These are phyloP conservation scores for Pteria penguin DNA, from an alignment of 2,888 invertebrate species.

Conservation along the genomic window DNA sequence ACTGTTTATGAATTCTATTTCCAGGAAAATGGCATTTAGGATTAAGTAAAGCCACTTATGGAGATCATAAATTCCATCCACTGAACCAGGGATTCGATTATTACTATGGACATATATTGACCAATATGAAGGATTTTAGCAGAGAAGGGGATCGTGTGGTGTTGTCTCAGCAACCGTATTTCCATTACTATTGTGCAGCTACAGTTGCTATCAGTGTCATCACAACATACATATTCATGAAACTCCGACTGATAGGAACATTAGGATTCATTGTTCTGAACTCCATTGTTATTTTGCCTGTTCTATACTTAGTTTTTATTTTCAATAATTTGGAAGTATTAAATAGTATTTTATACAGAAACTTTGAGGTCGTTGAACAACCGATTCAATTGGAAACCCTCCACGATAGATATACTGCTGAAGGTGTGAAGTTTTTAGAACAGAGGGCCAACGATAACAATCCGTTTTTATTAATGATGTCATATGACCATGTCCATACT, in stretches of 20 bases:
- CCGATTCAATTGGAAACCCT: slow-evolving; percentile 71
- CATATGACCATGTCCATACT: slow-evolving; percentile 85
- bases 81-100: slow-evolving; percentile 80
- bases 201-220: slow-evolving; percentile 41
- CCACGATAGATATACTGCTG: slow-evolving; percentile 55
- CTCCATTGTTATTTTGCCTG: slow-evolving; percentile 35
- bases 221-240: slow-evolving; percentile 43
- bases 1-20: slow-evolving; percentile 13
- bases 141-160: slow-evolving; percentile 53
- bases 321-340: slow-evolving; percentile 58
- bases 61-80: slow-evolving; percentile 77
- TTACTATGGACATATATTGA: slow-evolving; percentile 80
- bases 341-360: slow-evolving; percentile 76
- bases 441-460: slow-evolving; percentile 50
- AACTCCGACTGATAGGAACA: slow-evolving; percentile 31
- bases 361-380: slow-evolving; percentile 81
- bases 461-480: slow-evolving; percentile 81
- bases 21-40: slow-evolving; percentile 83
- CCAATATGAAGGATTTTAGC: slow-evolving; percentile 75
- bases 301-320: slow-evolving; percentile 32
- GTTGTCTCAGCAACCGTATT: slow-evolving; percentile 38
- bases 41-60: slow-evolving; percentile 64
- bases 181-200: slow-evolving; percentile 41
- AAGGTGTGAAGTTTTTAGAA: slow-evolving; percentile 71
- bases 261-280: slow-evolving; percentile 25